Base-by-base conservation (phyloP, 1,140 invertebrate genomes). In the Zaprionus ghesquierei region DNA sequence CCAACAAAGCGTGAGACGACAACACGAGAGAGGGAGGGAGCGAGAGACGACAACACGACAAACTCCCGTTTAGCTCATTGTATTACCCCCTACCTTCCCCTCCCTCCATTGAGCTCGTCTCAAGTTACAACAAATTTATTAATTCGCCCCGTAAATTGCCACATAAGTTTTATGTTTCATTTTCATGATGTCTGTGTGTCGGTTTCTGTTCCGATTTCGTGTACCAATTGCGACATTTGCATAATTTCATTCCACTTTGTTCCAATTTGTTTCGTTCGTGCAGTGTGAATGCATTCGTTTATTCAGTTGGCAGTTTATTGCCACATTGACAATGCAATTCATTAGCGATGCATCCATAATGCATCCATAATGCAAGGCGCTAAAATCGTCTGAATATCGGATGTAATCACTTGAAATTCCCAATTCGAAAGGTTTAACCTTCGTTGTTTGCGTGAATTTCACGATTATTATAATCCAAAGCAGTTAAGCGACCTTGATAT, bases 321-420 rank as follows among this genome's bases (percentile, higher is more conserved):
- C n/a, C n/a, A n/a, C n/a, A n/a, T n/a, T n/a, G 79, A 78, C 82
- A 78, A 87, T 86, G 78, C 81, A 86, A 81, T 66, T 86, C 81
- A 80, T 84, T 85, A 84, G 80, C 71, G 59, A 2, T 18, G 56
- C 64, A 73, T 61, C 63, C 64, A 61, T 74, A 77, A 68, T 71
- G 63, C 60, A 55, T 61, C 63, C 64, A 61, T 74, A 77, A 68
- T 71, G 63, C 60, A 55, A n/a, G n/a, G n/a, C n/a, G n/a, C 60
- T 77, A 50, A 44, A 75, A 71, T 29, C 3, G 3, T 31, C 10
- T 15, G 12, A 29, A 54, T 3, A 31, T 50, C 68, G 55, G 74
- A 79, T 79, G 41, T 22, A 46, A 10, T 5, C 9, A 10, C 8
- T 4, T 22, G 18, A 46, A 10, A 41, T 15, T 41, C 15, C 8